Evolutionary conservation across 1,140 invertebrate species (phyloP).

Genomic region (Lepidurus arcticus): DNA sequence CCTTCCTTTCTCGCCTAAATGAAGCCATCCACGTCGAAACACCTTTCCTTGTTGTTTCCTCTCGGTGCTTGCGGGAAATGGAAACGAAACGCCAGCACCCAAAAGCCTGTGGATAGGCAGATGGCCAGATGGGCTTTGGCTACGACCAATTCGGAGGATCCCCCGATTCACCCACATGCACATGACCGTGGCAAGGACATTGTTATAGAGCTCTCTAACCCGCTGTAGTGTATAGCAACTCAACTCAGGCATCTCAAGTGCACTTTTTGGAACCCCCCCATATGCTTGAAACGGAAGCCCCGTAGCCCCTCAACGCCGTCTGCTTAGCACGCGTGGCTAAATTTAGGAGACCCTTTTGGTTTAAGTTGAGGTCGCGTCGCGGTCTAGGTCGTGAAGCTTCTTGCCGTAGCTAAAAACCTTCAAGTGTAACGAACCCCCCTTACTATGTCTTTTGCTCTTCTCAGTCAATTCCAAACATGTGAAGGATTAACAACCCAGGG

Average conservation of each 20-base stretch:
- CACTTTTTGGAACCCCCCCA: neutral
- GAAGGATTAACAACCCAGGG: neutral
- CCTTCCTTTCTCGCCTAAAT: conserved; percentile 21
- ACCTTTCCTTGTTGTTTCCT: conserved; percentile 21
- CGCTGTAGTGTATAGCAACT: neutral
- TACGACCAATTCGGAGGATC: neutral
- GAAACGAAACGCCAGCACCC: neutral
- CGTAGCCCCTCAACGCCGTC: neutral
- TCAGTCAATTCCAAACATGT: neutral
- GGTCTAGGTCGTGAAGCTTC: neutral
- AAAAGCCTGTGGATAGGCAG: neutral
- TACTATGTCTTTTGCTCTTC: neutral
- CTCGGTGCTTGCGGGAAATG: conserved; percentile 11
- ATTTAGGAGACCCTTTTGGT: conserved; percentile 19
- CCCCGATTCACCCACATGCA: conserved; percentile 12
- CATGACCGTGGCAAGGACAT: conserved; percentile 17
- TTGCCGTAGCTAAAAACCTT: neutral
- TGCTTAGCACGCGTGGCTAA: conserved; percentile 14
- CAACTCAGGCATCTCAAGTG: neutral
- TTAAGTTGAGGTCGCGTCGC: conserved; percentile 17
- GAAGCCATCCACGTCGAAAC: conserved; percentile 18
- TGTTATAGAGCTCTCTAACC: neutral
- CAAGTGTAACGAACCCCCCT: neutral
- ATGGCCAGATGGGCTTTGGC: neutral
- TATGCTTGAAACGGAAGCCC: neutral